Evolutionary conservation across 2,113 vertebrate species (phyloP).

Genomic region (Phylloscopus trochilus): DNA sequence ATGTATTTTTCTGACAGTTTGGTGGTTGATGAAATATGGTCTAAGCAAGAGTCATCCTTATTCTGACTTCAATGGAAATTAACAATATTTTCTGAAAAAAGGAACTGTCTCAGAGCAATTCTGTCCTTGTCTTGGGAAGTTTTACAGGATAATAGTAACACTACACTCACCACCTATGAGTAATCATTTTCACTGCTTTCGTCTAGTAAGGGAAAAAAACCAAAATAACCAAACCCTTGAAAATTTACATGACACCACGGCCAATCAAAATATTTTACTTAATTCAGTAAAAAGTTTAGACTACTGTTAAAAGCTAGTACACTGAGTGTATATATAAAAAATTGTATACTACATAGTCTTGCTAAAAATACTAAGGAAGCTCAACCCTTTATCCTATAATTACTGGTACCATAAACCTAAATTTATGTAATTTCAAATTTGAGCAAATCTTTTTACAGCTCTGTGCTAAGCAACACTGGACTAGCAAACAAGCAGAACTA

Average conservation of each 20-base stretch:
- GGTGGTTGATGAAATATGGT: neutral
- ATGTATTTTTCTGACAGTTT: neutral
- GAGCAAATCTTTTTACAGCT: neutral
- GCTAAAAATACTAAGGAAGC: neutral
- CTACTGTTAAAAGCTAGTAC: neutral
- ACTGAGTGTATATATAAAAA: neutral
- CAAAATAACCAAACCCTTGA: neutral
- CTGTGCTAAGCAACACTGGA: neutral
- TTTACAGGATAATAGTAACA: constrained; percentile 30
- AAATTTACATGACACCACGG: neutral
- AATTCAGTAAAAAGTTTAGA: neutral
- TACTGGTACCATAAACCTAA: neutral
- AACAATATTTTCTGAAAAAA: neutral
- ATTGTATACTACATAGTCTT: neutral
- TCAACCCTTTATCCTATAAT: neutral
- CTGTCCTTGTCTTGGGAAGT: neutral
- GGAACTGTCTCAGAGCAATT: neutral
- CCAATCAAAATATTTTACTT: constrained; percentile 26
- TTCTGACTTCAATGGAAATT: neutral
- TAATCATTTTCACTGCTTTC: constrained; percentile 45
- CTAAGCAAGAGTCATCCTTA: neutral
- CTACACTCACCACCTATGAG: constrained; percentile 27
- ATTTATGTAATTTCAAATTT: neutral
- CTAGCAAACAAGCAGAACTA: neutral
- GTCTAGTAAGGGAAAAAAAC: neutral